A percentile compares a stretch with the other conserved stretches of the same genome.
These are phyloP conservation scores for Calameuta idolon DNA, from an alignment of 2,888 invertebrate genomes.

Conservation along the genomic window DNA sequence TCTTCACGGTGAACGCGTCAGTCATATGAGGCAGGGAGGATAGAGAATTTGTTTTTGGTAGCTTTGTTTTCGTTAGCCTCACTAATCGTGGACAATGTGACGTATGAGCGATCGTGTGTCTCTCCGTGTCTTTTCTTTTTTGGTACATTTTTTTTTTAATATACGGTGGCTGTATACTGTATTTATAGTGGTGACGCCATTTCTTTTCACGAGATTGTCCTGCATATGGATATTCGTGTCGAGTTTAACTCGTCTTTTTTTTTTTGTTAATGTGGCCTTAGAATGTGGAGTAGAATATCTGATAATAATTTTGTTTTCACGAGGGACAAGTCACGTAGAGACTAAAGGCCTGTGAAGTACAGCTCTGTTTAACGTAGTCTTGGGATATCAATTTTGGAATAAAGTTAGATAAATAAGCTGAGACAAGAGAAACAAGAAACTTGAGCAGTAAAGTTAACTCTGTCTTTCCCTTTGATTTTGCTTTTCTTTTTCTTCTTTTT, in stretches of 20 bases:
- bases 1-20: background rate
- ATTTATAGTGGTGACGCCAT: slow-evolving; percentile 30
- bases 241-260: slow-evolving; percentile 32
- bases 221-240: slow-evolving; percentile 31
- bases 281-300: slow-evolving; percentile 8
- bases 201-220: slow-evolving; percentile 38
- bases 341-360: background rate
- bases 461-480: background rate
- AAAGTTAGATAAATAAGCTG: background rate
- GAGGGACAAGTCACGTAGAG: background rate
- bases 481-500: background rate
- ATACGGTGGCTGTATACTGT: background rate
- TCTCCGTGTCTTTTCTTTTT: background rate
- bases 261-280: slow-evolving; percentile 30
- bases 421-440: background rate
- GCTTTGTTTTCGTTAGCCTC: background rate
- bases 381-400: background rate
- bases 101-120: background rate
- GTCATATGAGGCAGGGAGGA: background rate
- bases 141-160: background rate
- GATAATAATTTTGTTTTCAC: background rate
- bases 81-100: background rate
- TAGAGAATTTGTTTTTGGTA: background rate
- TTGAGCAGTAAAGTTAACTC: background rate
- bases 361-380: background rate